phyloP scores from a whole-genome alignment of 2,888 invertebrate genomes.

The Meloe dianella region DNA sequence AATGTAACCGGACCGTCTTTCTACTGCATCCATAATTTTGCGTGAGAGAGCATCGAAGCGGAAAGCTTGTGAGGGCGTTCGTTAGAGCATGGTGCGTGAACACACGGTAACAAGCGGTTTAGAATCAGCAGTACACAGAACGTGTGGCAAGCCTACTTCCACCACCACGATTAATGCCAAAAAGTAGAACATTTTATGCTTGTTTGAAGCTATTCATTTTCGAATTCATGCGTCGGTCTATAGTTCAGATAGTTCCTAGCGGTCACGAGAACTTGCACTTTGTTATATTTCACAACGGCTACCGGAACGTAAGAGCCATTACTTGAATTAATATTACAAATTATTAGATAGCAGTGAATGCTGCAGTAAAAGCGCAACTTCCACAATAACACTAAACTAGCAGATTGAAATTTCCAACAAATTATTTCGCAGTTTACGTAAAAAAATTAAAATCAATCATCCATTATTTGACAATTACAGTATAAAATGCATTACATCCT shows the following conservation, averaged over 20 bases:
- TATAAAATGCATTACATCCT: not conserved
- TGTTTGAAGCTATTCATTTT: conserved; percentile 35
- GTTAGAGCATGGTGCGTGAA: conserved; percentile 48
- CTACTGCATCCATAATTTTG: conserved; percentile 48
- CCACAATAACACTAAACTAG: not conserved
- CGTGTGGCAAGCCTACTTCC: conserved; percentile 33
- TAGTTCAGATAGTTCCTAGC: conserved; percentile 23
- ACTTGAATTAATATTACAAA: conserved; percentile 29
- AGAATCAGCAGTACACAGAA: conserved; percentile 38
- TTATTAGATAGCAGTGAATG: conserved; percentile 18
- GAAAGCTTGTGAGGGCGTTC: conserved; percentile 42
- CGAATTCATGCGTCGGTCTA: conserved; percentile 10
- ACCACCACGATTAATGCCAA: conserved; percentile 23
- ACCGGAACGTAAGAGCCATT: conserved; percentile 30
- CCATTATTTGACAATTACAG: conserved; percentile 1
- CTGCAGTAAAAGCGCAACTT: conserved; percentile 5
- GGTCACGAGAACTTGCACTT: conserved; percentile 32
- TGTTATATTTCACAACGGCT: conserved; percentile 24
- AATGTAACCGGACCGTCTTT: conserved; percentile 38
- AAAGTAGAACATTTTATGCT: conserved; percentile 42
- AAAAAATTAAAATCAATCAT: not conserved
- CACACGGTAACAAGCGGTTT: conserved; percentile 49
- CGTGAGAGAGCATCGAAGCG: conserved; percentile 45
- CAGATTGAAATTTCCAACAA: not conserved
- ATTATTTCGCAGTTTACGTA: not conserved